Percentiles rank a stretch among this genome's conserved stretches.
These are phyloP conservation scores for Scaeva pyrastri DNA, from an alignment of 2,888 invertebrate genomes.

Conservation along the genomic window DNA sequence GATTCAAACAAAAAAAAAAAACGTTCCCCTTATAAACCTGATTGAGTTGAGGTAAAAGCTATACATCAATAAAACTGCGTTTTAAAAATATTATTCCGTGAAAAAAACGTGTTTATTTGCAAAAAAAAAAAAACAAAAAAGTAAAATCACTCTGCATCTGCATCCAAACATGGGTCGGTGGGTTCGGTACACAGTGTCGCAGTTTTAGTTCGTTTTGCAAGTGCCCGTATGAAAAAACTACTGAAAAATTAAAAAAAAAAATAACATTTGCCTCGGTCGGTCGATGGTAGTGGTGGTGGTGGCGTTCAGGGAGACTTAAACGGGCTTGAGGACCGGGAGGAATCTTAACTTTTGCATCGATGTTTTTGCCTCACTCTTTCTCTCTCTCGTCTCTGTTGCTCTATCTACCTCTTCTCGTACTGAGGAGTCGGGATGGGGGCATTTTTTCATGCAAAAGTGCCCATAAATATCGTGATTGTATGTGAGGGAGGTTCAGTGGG, in stretches of 20 bases:
- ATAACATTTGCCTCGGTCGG: conserved; percentile 1
- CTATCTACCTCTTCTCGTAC: neutral
- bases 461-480: conserved; percentile 1
- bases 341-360: neutral
- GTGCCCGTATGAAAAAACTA: conserved; percentile 8
- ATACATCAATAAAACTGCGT: neutral
- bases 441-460: neutral
- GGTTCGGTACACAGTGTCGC: neutral
- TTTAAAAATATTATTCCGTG: neutral
- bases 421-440: neutral
- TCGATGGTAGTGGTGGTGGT: no score
- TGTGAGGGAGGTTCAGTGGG: neutral
- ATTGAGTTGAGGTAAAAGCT: no score
- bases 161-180: neutral
- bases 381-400: neutral
- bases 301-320: neutral
- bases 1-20: no score
- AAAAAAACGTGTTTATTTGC: conserved; percentile 24
- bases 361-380: neutral
- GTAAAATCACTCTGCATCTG: neutral
- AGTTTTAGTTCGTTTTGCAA: neutral
- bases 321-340: neutral
- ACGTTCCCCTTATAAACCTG: no score
- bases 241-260: neutral
- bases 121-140: conserved; percentile 22